Base-by-base conservation (phyloP, 2,888 invertebrate genomes). In the Ophion costatus region DNA sequence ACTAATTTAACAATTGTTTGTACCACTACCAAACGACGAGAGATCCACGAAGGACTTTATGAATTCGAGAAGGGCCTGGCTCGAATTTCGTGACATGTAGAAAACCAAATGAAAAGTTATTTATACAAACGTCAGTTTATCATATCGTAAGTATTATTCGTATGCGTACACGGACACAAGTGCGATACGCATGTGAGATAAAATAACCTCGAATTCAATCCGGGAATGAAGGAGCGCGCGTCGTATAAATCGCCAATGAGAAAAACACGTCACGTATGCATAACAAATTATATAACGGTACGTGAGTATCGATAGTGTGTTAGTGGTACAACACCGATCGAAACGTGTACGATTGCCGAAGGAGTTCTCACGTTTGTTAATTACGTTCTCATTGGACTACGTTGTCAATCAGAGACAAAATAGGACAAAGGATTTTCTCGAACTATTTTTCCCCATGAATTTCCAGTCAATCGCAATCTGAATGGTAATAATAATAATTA, bases 241-340 rank as follows among this genome's bases (percentile, higher is more conserved):
- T n/a, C 4, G 42, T 56, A 57, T 7, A 70, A 17, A 70, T 20
- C 22, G 20, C 20, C n/a, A 22, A 22, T 45, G 11, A 73, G 22
- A 73, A 73, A 59, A 57, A 59, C 11, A 20, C 38, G 71, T 75
- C 81, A 69, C 61, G 79, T 66, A 70, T 79, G 82, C 67, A 84
- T 82, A 82, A 78, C 51, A 75, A 82, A 85, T 85, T 85, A 79
- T 75, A 71, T 82, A 84, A 84, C 84, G 84, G 84, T 79, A 79
- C 24, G 24, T 24, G 14, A 61, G 64, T 57, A 74, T 61, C 61
- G 67, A 14, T 66, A 42, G 56, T 71, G 81, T 51, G 77, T 84
- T 33, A 64, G 66, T 71, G 45, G 66, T 66, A 51, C 71, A 59
- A 59, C n/a, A 45, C 33, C 71, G 76, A 84, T 84, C 67, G 77